Evolutionary conservation across 2,113 vertebrate genomes (phyloP).

Genomic region (Chunga burmeisteri): DNA sequence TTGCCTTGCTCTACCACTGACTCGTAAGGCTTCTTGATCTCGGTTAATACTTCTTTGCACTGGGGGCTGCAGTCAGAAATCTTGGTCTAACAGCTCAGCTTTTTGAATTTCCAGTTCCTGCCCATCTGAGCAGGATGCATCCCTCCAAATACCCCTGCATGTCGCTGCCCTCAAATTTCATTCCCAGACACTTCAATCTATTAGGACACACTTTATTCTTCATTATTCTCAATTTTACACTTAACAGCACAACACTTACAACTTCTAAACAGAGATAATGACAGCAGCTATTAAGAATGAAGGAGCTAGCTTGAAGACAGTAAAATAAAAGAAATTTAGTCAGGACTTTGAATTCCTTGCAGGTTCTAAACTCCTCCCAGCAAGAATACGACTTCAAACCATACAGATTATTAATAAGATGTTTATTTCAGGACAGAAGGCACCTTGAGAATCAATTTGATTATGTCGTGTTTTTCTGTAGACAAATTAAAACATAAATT

Average conservation of each 20-base stretch:
- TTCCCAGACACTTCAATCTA: neutral
- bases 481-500: constrained; percentile 22
- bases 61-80: neutral
- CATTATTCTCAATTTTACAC: neutral
- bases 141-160: neutral
- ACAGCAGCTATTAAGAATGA: constrained; percentile 1
- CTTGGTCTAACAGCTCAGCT: neutral
- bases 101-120: neutral
- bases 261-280: neutral
- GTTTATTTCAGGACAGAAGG: constrained; percentile 25
- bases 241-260: neutral
- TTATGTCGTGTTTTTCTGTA: neutral
- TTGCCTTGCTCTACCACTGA: constrained; percentile 4
- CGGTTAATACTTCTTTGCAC: neutral
- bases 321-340: neutral
- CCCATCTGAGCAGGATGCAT: neutral
- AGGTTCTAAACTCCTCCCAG: neutral
- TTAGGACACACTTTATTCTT: neutral
- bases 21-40: constrained; percentile 1
- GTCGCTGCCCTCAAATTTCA: neutral
- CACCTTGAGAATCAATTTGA: constrained; percentile 4
- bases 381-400: neutral
- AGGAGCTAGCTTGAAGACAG: neutral
- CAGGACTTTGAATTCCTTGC: neutral
- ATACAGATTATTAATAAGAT: neutral